These are phyloP conservation scores for Phrixothrix hirtus DNA, from an alignment of 2,888 invertebrate genomes.

Conservation along the genomic window DNA sequence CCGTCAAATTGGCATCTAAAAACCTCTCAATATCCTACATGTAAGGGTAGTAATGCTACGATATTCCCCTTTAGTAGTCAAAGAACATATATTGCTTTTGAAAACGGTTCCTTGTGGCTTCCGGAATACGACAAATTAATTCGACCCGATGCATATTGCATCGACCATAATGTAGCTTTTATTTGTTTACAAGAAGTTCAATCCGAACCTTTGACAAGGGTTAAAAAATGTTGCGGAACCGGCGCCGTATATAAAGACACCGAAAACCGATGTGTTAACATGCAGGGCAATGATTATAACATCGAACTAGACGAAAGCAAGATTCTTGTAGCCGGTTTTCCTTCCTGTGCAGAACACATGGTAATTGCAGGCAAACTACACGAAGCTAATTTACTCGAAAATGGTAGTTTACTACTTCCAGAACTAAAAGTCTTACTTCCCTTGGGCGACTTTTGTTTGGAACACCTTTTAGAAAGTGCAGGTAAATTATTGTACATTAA, in stretches of 20 bases:
- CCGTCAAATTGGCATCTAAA: slow-evolving; percentile 60
- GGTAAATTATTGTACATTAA: slow-evolving; percentile 44
- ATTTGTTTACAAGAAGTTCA: slow-evolving; percentile 60
- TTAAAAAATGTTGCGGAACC: slow-evolving; percentile 73
- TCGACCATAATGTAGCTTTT: slow-evolving; percentile 67
- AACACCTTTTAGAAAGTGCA: slow-evolving; percentile 55
- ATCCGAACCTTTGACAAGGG: slow-evolving; percentile 47
- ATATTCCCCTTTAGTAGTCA: slow-evolving; percentile 40
- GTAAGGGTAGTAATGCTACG: slow-evolving; percentile 47
- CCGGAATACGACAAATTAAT: slow-evolving; percentile 58
- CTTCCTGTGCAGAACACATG: slow-evolving; percentile 54
- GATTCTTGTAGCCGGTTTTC: slow-evolving; percentile 47
- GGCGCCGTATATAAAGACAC: slow-evolving; percentile 65
- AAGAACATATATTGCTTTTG: slow-evolving; percentile 57
- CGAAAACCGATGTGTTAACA: slow-evolving; percentile 57
- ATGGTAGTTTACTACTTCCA: slow-evolving; percentile 61
- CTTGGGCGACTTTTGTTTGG: slow-evolving; percentile 57
- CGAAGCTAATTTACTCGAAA: slow-evolving; percentile 58
- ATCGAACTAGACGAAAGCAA: slow-evolving; percentile 47
- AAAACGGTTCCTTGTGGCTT: slow-evolving; percentile 67
- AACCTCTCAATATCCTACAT: slow-evolving; percentile 48
- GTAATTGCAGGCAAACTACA: slow-evolving; percentile 63
- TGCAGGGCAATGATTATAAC: slow-evolving; percentile 45
- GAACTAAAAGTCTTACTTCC: slow-evolving; percentile 54
- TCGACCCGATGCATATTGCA: slow-evolving; percentile 67